Base-by-base conservation (phyloP, 2,113 vertebrate species). In the Fulmarus glacialis region DNA sequence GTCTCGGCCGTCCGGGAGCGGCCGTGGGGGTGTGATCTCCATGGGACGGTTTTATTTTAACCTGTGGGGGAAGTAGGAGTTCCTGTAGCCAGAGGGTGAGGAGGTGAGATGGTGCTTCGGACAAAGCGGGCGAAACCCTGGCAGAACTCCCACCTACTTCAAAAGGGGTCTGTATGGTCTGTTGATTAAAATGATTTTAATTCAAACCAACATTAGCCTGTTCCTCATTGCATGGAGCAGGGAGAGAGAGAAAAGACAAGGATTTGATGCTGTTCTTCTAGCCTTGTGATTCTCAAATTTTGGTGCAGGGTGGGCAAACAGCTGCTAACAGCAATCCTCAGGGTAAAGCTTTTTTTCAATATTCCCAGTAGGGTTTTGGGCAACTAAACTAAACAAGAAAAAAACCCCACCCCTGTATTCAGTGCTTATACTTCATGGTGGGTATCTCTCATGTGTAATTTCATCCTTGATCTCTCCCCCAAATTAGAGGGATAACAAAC, bases 401-500 rank as follows among this genome's bases (percentile, higher is more conserved):
- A 43, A 29, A 9, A 0, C 1, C 5, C n/a, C 2, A 3, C 5
- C 8, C 8, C 22, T 64, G 2, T n/a, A 53, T 83, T 66, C 26
- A 40, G 20, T 42, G 42, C 32, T 78, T 82, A 10, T 12, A 1
- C 40, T 87, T 77, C 59, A 59, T 53, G 30, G 38, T 83, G 48
- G 29, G 24, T 73, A 42, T 84, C 14, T 72, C 66, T 80, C 24
- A 48, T 53, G 48, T 89, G 32, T 59, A 75, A 71, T 91, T 96
- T 90, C 43, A 89, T 63, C 55, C 70, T 87, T 92, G 58, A 78
- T 36, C 78, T 97, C 79, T 89, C n/a, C 63, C 45, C 72, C 56
- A 52, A 92, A 82, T 85, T 82, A 92, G 50, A 87, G 38, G 26
- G 18, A 72, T 80, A 40, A 82, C 56, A 89, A 85, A 26, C 34